These are phyloP conservation scores for Nyctalus aviator DNA, from an alignment of 2,797 vertebrate genomes.

Conservation along the genomic window DNA sequence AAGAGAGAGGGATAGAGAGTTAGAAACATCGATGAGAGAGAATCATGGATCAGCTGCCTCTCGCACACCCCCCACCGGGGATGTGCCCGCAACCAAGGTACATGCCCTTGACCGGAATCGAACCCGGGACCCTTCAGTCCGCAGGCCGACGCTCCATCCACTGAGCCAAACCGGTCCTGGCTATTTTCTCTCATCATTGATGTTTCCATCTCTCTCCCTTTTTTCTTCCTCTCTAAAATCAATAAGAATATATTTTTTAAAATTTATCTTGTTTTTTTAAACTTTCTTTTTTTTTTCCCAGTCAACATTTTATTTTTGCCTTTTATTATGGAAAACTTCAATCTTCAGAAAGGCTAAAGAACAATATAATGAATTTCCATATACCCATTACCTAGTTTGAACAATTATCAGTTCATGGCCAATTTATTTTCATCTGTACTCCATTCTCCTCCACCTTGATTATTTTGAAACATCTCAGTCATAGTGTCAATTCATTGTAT, in stretches of 20 bases:
- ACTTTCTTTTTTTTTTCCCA: not conserved
- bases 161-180: too few relatives aligned
- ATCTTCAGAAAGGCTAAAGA: not conserved
- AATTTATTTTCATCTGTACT: not conserved
- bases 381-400: not conserved
- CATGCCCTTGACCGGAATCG: too few relatives aligned
- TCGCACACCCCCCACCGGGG: too few relatives aligned
- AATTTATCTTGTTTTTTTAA: not conserved
- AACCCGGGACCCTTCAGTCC: too few relatives aligned
- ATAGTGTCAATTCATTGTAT: not conserved
- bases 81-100: too few relatives aligned
- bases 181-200: too few relatives aligned
- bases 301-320: slow-evolving; percentile 22
- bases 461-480: slow-evolving; percentile 19
- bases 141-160: too few relatives aligned
- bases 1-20: too few relatives aligned
- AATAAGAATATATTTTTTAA: not conserved
- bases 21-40: too few relatives aligned
- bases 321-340: slow-evolving; percentile 15
- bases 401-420: not conserved
- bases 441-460: not conserved
- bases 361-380: not conserved
- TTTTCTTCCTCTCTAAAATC: too few relatives aligned
- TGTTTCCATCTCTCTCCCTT: too few relatives aligned
- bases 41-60: too few relatives aligned